These are phyloP conservation scores for Ariopsis seemanni DNA, from an alignment of 2,113 vertebrate species.

Conservation along the genomic window DNA sequence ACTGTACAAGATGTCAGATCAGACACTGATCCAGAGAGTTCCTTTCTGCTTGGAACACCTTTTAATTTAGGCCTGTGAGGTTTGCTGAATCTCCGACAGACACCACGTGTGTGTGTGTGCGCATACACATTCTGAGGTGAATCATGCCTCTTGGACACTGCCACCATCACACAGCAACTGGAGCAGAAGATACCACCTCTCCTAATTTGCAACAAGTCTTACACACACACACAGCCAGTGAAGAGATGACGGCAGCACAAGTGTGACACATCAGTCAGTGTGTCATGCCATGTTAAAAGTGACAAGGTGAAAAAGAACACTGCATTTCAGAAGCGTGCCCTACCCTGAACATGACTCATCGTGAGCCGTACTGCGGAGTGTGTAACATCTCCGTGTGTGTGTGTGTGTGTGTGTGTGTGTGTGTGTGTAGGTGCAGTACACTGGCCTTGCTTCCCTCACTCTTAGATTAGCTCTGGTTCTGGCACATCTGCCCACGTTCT, in stretches of 20 bases:
- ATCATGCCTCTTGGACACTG: slow-evolving; percentile 27
- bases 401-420: background rate
- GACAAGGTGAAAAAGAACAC: background rate
- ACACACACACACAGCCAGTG: background rate
- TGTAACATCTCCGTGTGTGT: background rate
- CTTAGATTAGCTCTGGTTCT: slow-evolving; percentile 12
- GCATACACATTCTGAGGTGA: slow-evolving; percentile 10
- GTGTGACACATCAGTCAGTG: slow-evolving; percentile 14
- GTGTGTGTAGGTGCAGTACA: slow-evolving; percentile 2
- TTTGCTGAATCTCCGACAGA: background rate
- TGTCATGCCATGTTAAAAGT: slow-evolving; percentile 4
- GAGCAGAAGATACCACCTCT: slow-evolving; percentile 40
- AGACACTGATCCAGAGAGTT: background rate
- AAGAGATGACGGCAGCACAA: background rate
- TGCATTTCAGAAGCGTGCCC: background rate
- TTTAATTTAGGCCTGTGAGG: background rate
- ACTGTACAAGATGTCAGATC: background rate
- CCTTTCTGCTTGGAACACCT: background rate
- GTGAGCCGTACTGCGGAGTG: slow-evolving; percentile 1
- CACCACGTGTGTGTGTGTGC: background rate
- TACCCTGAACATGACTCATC: background rate
- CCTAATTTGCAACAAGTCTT: slow-evolving; percentile 4
- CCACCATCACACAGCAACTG: slow-evolving; percentile 38
- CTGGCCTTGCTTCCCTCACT: background rate
- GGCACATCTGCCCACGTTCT: slow-evolving; percentile 31